phyloP scores from a whole-genome alignment of 2,888 invertebrate species.

The Andrena bucephala region DNA sequence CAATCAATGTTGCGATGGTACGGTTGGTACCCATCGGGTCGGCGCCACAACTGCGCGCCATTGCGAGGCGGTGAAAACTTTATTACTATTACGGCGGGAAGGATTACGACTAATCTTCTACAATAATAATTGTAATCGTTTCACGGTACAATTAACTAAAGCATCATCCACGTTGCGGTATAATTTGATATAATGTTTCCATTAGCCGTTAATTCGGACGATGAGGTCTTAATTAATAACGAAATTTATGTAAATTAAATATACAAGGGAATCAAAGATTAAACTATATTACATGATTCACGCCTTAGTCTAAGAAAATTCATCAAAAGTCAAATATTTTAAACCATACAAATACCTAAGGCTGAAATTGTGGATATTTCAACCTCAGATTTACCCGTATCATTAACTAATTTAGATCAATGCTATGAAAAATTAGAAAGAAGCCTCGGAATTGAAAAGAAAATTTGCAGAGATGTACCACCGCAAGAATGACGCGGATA shows the following conservation, averaged over 20 bases:
- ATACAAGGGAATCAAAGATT: neutral
- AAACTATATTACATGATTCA: neutral
- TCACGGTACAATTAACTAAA: neutral
- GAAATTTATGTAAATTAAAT: no score
- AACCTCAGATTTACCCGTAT: no score
- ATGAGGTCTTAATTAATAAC: neutral
- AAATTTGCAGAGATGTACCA: neutral
- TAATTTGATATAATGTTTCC: neutral
- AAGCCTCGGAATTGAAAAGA: no score
- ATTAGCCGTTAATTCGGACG: neutral
- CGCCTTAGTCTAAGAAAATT: no score
- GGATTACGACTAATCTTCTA: slow-evolving; percentile 20
- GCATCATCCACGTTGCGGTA: neutral
- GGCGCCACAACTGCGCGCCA: neutral
- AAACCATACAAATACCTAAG: no score
- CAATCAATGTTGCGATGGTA: neutral
- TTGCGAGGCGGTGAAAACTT: neutral
- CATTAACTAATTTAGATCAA: no score
- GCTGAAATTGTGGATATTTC: no score
- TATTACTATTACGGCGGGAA: neutral
- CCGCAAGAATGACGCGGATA: neutral
- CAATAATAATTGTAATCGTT: slow-evolving; percentile 17
- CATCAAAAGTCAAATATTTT: no score
- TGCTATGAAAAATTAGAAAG: no score
- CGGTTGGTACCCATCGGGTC: neutral